A percentile compares a stretch with the other conserved stretches of the same genome.
Conservation (phyloP, 2,797 vertebrate species). For the Simalia tracyae region DNA sequence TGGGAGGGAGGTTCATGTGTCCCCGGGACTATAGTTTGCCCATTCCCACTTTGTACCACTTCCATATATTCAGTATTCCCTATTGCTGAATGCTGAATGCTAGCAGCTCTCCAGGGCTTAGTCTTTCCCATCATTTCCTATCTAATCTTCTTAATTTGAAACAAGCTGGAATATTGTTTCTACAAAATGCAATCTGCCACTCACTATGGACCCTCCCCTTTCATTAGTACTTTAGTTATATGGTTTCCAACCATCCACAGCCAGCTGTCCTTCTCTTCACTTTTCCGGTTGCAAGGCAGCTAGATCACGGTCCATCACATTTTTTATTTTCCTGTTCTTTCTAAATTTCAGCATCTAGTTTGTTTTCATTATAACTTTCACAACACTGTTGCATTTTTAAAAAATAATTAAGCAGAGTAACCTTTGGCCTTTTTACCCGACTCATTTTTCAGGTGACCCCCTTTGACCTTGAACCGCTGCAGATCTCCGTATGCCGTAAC, state of each 20-base stretch:
- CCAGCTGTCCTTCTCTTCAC: background rate
- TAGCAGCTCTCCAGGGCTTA: background rate
- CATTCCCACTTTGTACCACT: background rate
- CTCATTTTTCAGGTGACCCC: constrained; percentile 38
- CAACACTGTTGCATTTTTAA: constrained; percentile 34
- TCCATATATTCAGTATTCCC: background rate
- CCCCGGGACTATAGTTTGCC: background rate
- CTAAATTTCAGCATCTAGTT: constrained; percentile 32
- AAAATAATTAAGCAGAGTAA: constrained; percentile 21
- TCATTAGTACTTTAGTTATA: constrained; percentile 39
- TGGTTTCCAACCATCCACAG: constrained; percentile 39
- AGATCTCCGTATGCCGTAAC: constrained; percentile 55
- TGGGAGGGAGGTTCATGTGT: background rate
- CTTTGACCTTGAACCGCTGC: constrained; percentile 53
- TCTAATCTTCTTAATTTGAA: background rate
- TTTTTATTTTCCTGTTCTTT: background rate
- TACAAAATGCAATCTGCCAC: background rate
- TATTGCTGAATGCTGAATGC: background rate
- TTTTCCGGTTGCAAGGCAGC: background rate
- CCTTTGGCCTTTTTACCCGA: constrained; percentile 45
- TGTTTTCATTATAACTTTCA: constrained; percentile 47
- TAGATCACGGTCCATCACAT: background rate
- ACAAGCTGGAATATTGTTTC: background rate
- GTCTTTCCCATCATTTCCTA: background rate
- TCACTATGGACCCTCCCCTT: background rate